Evolutionary conservation across 2,888 invertebrate species (phyloP), one percentile per base, ranked within the genome.

Genomic region (Nomada hirtipes): DNA sequence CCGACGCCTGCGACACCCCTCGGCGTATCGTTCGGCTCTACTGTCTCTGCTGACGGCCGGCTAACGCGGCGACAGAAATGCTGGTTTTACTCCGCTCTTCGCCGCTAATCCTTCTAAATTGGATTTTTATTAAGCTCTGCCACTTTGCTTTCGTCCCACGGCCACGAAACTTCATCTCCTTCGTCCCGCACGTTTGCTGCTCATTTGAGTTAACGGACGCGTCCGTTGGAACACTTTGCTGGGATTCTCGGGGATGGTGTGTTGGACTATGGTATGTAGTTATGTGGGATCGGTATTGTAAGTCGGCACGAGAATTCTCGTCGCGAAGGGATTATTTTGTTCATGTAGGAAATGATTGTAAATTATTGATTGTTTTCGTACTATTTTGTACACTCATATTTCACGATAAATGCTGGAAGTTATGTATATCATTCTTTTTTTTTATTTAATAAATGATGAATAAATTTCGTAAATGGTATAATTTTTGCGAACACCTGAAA

Each of bases 71-170:
- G 60, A 60, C 65, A 44, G 60, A 55, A 57, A 53, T 11, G 47
- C 26, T 36, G 11, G 36, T 50, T 69, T 65, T 36, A 10, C 68
- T 55, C 47, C 69, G 47, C 26, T 23, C 69, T 53, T n/a, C 59
- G 4, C 23, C 20, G n/a, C 65, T 67, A 82, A 82, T 76, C 81
- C 64, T 3, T 42, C 64, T 59, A 70, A 78, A 86, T 86, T 86
- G 86, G 84, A 86, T 74, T 85, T 85, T 86, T 84, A 86, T 86
- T 84, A 86, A 86, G 75, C 84, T 86, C 75, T 80, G 65, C 67
- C 69, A 67, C 72, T 67, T 78, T 53, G 52, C 20, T 53, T 59
- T 42, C 36, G 23, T 47, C 57, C 52, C 50, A 13, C 15, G 15
- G 15, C 44, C 47, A 47, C 15, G 13, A 18, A 42, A 10, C 29